Base-by-base conservation (phyloP, 1,140 invertebrate genomes). In the Conopomorpha cramerella region DNA sequence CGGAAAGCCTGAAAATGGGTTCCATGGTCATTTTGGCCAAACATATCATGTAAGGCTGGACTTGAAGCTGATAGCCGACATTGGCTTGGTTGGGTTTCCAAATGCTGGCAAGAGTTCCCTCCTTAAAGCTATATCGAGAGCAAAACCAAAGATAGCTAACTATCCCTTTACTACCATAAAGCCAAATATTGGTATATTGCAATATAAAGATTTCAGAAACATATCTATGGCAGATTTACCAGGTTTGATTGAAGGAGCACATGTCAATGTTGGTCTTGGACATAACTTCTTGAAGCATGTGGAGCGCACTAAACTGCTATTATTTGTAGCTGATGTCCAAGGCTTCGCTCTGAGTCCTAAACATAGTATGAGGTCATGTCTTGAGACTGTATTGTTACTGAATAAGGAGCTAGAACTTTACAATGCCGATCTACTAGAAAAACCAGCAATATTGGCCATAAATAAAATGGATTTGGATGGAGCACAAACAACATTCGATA, bases 21-120 rank as follows among this genome's bases (percentile, higher is more conserved):
- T 82, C 50, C 72, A 86, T 28, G 92, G 91, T 0, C 76, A 82
- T 27, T 84, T 80, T 51, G 92, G 92, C 17, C 81, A 93, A 65
- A 54, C 51, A 29, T 79, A 83, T 35, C 78, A 71, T 7, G 74
- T 96, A 19, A 82, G 80, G 26, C 70, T 96, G 34, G 92, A 96
- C 63, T 73, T 96, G 0, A 95, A 95, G 77, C 59, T 96, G 26
- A 92, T 96, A 42, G 93, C 93, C 3, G 93, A 97, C 72, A 81
- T 95, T 29, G 93, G 92, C 2, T 81, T 97, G 11, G 91, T 97
- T 8, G 94, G 19, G 1, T 89, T 96, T 73, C 96, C 97, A 17
- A 98, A 99, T 82, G 95, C 93, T 33, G 96, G 96, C 1, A 99
- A 99, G 79, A 97, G 94, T 49, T 95, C 96, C 0, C 72, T 99